Conservation (phyloP, 2,797 vertebrate species). For the Silurus aristotelis region DNA sequence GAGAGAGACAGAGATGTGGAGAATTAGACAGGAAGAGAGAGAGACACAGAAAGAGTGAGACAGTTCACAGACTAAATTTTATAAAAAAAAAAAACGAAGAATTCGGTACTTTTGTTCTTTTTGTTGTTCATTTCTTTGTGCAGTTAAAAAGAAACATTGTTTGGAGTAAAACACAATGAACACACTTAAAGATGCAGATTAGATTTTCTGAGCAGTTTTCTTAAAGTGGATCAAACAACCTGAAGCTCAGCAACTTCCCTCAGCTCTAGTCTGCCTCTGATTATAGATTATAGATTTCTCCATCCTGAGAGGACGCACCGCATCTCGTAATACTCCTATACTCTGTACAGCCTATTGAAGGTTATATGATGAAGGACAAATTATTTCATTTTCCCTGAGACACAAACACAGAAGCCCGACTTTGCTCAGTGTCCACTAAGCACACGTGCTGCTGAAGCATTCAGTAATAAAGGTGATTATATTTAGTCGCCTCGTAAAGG, state of each 20-base stretch:
- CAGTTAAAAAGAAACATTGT: background rate
- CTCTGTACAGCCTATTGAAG: background rate
- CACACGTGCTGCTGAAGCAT: background rate
- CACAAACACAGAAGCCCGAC: background rate
- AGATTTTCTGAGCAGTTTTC: background rate
- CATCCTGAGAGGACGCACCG: background rate
- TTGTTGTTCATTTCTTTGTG: background rate
- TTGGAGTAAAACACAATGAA: background rate
- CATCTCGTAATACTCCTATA: background rate
- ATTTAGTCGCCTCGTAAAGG: conserved; percentile 21
- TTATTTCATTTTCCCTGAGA: background rate
- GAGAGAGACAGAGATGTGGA: no score
- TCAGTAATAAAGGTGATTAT: background rate
- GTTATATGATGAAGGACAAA: background rate
- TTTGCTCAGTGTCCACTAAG: background rate
- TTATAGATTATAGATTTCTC: background rate
- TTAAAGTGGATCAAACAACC: background rate
- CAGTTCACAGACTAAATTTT: background rate
- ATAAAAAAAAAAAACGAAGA: no score
- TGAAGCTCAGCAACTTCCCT: background rate
- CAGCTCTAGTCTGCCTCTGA: background rate
- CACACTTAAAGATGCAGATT: background rate
- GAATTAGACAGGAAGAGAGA: no score
- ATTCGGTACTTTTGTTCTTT: background rate
- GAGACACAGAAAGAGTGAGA: background rate